A percentile compares a stretch with the other conserved stretches of the same genome.
Evolutionary conservation across 2,113 vertebrate genomes (phyloP).

Genomic region (Ifrita kowaldi): DNA sequence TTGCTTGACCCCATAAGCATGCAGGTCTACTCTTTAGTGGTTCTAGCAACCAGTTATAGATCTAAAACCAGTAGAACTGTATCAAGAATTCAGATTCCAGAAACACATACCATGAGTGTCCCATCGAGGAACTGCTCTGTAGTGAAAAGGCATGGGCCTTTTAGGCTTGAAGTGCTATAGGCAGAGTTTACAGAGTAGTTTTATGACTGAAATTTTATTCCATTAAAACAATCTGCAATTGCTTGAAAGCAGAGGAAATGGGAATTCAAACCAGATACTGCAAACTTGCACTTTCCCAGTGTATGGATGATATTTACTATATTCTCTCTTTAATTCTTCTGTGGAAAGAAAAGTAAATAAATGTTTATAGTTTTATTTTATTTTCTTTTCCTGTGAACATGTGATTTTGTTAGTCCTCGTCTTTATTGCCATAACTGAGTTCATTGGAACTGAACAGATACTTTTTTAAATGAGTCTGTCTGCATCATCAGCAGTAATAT

Average conservation of each 20-base stretch:
- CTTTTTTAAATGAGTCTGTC: not conserved
- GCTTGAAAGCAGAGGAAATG: not conserved
- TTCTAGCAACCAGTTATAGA: not conserved
- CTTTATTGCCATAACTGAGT: not conserved
- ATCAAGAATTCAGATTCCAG: not conserved
- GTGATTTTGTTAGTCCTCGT: not conserved
- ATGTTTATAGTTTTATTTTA: not conserved
- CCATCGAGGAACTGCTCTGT: not conserved
- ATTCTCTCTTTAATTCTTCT: not conserved
- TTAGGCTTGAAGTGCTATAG: not conserved
- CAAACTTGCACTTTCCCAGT: not conserved
- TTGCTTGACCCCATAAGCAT: not conserved
- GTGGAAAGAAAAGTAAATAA: not conserved
- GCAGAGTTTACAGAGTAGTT: not conserved
- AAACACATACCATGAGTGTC: not conserved
- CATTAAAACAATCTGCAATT: not conserved
- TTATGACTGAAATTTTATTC: not conserved
- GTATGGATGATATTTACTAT: not conserved
- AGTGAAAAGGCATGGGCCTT: not conserved
- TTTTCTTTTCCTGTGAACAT: not conserved
- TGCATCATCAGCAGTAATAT: not conserved
- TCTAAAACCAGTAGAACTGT: not conserved
- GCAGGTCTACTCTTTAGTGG: not conserved
- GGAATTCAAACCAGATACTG: not conserved
- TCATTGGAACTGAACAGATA: not conserved